Percentiles rank a stretch among this genome's conserved stretches.
Conservation (phyloP, 2,113 vertebrate species). For the Platichthys flesus region DNA sequence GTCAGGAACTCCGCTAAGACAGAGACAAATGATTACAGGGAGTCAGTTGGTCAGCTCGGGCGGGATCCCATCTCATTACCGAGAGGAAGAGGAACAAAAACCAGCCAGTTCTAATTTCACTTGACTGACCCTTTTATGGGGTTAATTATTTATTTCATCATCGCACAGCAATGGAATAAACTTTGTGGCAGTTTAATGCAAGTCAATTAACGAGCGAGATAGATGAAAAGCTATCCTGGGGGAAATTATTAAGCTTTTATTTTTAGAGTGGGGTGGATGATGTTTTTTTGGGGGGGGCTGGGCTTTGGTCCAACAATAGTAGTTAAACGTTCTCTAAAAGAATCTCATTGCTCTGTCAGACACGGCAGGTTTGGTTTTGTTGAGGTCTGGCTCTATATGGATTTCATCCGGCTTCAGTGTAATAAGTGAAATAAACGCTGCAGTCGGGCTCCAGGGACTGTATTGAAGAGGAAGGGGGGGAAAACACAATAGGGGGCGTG, state of each 20-base stretch:
- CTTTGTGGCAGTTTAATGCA: constrained; percentile 76
- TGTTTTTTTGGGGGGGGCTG: constrained; percentile 52
- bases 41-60: constrained; percentile 50
- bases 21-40: constrained; percentile 56
- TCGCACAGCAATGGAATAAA: constrained; percentile 73
- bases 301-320: constrained; percentile 47
- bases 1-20: constrained; percentile 47
- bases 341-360: constrained; percentile 41
- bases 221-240: constrained; percentile 77
- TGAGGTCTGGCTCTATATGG: constrained; percentile 66
- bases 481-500: neutral
- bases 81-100: constrained; percentile 47
- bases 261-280: constrained; percentile 73
- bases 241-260: constrained; percentile 81
- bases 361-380: constrained; percentile 59
- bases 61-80: constrained; percentile 58
- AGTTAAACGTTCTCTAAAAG: constrained; percentile 66
- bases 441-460: constrained; percentile 37
- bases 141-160: constrained; percentile 82
- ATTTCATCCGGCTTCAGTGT: constrained; percentile 64
- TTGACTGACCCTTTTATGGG: constrained; percentile 75
- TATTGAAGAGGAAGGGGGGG: constrained; percentile 43
- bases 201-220: constrained; percentile 78
- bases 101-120: constrained; percentile 70
- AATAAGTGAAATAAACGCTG: constrained; percentile 74